Base-by-base conservation (phyloP, 2,888 invertebrate species). In the Crematogaster levior region DNA sequence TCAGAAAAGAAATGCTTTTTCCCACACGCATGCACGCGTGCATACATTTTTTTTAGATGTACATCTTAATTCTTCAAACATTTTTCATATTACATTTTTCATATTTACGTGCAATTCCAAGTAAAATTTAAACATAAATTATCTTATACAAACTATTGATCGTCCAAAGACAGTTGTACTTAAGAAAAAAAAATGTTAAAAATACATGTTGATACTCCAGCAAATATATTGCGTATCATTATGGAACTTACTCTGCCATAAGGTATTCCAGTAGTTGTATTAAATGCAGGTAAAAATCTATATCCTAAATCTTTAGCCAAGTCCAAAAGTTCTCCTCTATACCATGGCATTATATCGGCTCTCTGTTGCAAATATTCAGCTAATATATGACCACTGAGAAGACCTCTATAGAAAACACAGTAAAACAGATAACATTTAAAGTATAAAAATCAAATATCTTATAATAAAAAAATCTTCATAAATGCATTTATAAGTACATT, bases 211-310 rank as follows among this genome's bases (percentile, higher is more conserved):
- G n/a, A n/a, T n/a, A n/a, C n/a, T n/a, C n/a, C n/a, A 34, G 6
- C 3, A 34, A 34, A 27, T 34, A 24, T 46, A 24, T 72, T 56
- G 5, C 9, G 0, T 21, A 73, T 80, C 40, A 79, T 65, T 60
- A 7, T 43, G 6, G 65, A 74, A 60, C 65, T 87, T 89, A 99
- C 98, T 94, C 98, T 96, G n/a, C 99, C 98, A 95, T 98, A 98
- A 12, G 99, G 99, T 93, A 99, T 98, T 63, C 99, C 99, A 0
- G 99, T 99, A 4, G 98, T 97, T 0, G 99, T 99, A 94, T 99
- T 99, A 94, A 99, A 99, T 4, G 99, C 99, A n/a, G 99, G 99
- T 84, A 99, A 95, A 79, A 99, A 95, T 86, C 99, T 96, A 93
- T 97, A 97, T 4, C 99, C 99, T 77, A 99, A 95, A 94, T 99